Base-by-base conservation (phyloP, 1,140 invertebrate genomes). In the Idris sp. region DNA sequence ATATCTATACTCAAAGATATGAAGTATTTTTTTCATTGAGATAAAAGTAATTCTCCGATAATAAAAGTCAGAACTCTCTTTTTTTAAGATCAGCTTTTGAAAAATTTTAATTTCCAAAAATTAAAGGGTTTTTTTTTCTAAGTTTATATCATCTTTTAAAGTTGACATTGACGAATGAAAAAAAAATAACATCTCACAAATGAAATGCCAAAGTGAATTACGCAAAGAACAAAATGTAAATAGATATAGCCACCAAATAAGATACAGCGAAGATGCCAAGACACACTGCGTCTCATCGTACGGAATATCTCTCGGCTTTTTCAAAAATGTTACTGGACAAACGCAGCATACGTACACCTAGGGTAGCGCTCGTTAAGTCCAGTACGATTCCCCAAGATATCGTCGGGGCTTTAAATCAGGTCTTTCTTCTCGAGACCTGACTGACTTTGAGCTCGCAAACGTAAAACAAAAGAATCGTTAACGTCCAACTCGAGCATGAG, bases 391-490 rank as follows among this genome's bases (percentile, higher is more conserved):
- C 54, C 69, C 78, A 77, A 84, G 84, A 85, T 85, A 85, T 84
- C 82, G 81, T 79, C 41, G 41, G 73, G 83, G 80, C 83, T 79
- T 84, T 85, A 85, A 85, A 85, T 84, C 84, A 85, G 83, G 80
- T 81, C 80, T 77, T 76, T 73, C 77, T 82, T 79, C 69, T 78
- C 79, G 71, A 79, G 76, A 77, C 75, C 78, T 83, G 83, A 83
- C 83, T 83, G 83, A 85, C 82, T 85, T 82, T 84, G 80, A 83
- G 80, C 79, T 80, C 79, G 68, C 74, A 80, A 79, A 53, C 77
- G 79, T 83, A 82, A 83, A 84, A 85, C 82, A 85, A 85, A 84
- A 85, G 83, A 84, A 84, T 85, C 82, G 83, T 85, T 85, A 84
- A 84, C 83, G 80, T 83, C 80, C 76, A 48, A 74, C 71, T 59